These are phyloP conservation scores for Nowickia ferox DNA, from an alignment of 2,888 invertebrate genomes.

Conservation along the genomic window DNA sequence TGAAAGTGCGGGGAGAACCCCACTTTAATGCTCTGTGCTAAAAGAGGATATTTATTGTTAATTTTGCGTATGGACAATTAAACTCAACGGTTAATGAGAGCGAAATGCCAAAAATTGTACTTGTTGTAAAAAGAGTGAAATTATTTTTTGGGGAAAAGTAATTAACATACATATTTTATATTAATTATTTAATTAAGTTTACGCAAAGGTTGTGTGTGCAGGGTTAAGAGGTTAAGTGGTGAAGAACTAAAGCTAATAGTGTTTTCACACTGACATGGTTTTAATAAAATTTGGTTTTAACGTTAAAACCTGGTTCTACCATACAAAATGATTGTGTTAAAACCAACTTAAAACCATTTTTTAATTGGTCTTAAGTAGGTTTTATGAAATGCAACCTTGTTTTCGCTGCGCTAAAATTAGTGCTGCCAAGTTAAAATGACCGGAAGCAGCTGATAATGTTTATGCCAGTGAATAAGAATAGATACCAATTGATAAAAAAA, in stretches of 20 bases:
- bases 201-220: not conserved
- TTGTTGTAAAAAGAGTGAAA: not conserved
- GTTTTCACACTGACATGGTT: no score
- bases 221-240: not conserved
- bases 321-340: no score
- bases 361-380: no score
- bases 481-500: no score
- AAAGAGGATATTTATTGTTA: slow-evolving; percentile 46
- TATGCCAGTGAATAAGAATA: no score
- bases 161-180: slow-evolving; percentile 34
- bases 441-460: no score
- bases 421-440: no score
- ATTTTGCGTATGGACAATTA: slow-evolving; percentile 55
- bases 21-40: not conserved
- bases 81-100: slow-evolving; percentile 47
- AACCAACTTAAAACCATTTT: no score
- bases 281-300: no score
- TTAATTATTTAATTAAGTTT: slow-evolving; percentile 60
- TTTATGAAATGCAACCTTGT: no score
- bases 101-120: slow-evolving; percentile 1
- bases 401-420: no score
- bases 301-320: no score
- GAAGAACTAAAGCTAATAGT: not conserved
- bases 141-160: slow-evolving; percentile 14
- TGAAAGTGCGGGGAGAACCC: slow-evolving; percentile 1